phyloP scores from a whole-genome alignment of 2,888 invertebrate species.

The Agonopterix subpropinquella region DNA sequence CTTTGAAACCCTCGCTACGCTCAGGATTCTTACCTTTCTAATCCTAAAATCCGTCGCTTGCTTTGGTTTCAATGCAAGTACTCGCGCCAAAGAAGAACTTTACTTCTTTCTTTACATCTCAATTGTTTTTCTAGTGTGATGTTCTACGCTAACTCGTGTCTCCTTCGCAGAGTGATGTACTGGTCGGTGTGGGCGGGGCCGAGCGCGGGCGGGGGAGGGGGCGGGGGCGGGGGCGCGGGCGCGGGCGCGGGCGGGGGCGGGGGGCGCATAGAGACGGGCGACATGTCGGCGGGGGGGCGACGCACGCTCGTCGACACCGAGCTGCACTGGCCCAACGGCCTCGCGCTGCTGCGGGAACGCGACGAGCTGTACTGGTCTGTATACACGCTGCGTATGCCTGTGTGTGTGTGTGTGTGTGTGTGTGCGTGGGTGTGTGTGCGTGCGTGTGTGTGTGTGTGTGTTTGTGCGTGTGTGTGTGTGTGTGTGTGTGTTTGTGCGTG shows the following conservation, averaged over 20 bases:
- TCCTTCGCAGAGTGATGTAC: constrained; percentile 76
- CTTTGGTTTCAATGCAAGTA: too few relatives aligned
- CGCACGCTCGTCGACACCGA: constrained; percentile 67
- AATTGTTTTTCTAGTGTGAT: too few relatives aligned
- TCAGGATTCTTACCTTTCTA: too few relatives aligned
- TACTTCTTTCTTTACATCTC: too few relatives aligned
- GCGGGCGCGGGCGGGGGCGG: constrained; percentile 43
- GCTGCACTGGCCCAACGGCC: constrained; percentile 85
- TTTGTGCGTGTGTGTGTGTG: too few relatives aligned
- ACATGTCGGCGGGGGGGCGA: constrained; percentile 84
- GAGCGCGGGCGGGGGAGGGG: too few relatives aligned
- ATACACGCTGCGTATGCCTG: constrained; percentile 1
- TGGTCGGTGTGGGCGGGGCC: constrained; percentile 83
- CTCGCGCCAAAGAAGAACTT: too few relatives aligned
- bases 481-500: too few relatives aligned
- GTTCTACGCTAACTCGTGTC: neutral
- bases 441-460: too few relatives aligned
- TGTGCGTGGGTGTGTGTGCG: too few relatives aligned
- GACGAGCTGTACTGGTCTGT: constrained; percentile 44
- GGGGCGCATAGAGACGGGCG: constrained; percentile 79
- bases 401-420: constrained; percentile 2
- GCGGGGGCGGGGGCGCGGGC: constrained; percentile 29
- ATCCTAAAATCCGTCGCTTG: too few relatives aligned
- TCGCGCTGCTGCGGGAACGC: constrained; percentile 60
- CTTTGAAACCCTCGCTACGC: too few relatives aligned